phyloP scores from a whole-genome alignment of 2,797 vertebrate genomes.

The Neomorphus geoffroyi region DNA sequence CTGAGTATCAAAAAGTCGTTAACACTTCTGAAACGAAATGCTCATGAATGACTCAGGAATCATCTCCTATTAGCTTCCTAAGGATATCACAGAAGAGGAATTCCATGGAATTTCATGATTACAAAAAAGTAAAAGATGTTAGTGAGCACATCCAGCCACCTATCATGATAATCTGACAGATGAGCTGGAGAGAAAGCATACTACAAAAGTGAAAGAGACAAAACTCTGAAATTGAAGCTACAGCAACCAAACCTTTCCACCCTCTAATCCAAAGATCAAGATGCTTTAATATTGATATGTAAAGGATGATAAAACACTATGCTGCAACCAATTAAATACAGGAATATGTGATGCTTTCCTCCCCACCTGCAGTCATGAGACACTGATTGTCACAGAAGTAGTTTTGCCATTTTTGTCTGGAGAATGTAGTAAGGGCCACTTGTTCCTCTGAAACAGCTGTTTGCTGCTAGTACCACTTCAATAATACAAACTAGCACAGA shows the following conservation, averaged over 20 bases:
- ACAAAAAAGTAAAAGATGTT: neutral
- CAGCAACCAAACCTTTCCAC: neutral
- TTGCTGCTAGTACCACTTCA: neutral
- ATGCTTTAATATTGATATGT: neutral
- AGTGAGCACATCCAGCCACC: neutral
- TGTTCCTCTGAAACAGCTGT: neutral
- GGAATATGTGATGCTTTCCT: neutral
- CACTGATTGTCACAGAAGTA: neutral
- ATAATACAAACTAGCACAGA: neutral
- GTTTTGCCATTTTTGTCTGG: neutral
- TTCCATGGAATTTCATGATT: neutral
- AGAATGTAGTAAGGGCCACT: neutral
- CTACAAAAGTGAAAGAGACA: neutral
- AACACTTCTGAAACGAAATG: neutral
- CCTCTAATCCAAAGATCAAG: neutral
- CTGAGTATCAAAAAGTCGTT: neutral
- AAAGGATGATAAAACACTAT: neutral
- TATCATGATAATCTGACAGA: neutral
- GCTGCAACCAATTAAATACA: neutral
- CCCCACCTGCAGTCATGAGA: neutral
- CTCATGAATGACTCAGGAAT: neutral
- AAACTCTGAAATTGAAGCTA: neutral
- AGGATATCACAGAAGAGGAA: neutral
- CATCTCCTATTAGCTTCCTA: neutral
- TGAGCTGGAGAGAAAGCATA: neutral